Evolutionary conservation across 2,113 vertebrate genomes (phyloP), one percentile per base, ranked within the genome.

Genomic region (Phrynosoma blainvillii): DNA sequence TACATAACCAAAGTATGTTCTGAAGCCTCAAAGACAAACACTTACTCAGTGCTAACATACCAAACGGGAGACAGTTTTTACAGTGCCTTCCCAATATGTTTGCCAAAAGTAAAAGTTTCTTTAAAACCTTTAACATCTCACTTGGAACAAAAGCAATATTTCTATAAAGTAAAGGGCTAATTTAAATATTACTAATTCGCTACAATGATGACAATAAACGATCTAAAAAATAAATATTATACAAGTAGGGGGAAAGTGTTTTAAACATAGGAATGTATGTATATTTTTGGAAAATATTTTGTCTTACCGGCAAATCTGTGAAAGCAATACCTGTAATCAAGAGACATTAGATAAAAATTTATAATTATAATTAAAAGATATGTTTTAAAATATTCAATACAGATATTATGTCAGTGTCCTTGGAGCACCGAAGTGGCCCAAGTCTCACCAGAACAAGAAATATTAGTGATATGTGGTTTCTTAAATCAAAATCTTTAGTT

Each of bases 251-350:
- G 79, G 21, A 87, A n/a, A 54, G 66, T 36, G 77, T 81, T 0
- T 83, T 0, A 86, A 2, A 32, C 47, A 89, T 2, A 81, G 91
- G 5, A 92, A 89, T 70, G 2, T 16, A 59, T 59, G 56, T 54
- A 92, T 73, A 90, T 75, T 54, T 83, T 84, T 89, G 89, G 94
- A 52, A 91, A 84, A 47, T 47, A 5, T 47, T 47, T 92, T 77
- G n/a, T 95, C 97, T 97, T 97, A 97, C 97, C 96, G 97, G 97
- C 94, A 97, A 91, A 87, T 97, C 97, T 62, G 97, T 97, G 94
- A 97, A 97, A 94, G 97, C 97, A 83, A 97, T 97, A 96, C 97
- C 97, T 97, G 93, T 7, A 94, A 95, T 27, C 13, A 94, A 93
- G 62, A 94, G 74, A 96, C 89, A 95, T 56, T 36, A 47, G 94